These are phyloP conservation scores for Novumbra hubbsi DNA, from an alignment of 2,797 vertebrate species.

Conservation along the genomic window DNA sequence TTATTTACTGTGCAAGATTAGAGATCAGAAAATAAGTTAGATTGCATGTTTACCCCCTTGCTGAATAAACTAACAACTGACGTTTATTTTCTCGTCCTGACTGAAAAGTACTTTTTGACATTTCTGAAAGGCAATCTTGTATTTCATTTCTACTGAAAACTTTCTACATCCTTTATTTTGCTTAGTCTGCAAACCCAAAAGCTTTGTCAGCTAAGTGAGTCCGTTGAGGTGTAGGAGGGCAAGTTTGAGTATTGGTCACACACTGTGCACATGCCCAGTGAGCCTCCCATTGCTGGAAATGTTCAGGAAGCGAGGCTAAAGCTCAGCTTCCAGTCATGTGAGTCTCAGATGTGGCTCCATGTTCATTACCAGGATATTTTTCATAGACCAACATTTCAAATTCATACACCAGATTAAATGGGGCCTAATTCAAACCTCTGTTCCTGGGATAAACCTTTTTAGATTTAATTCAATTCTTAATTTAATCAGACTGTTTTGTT, in stretches of 20 bases:
- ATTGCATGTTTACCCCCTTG: no score
- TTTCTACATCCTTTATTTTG: neutral
- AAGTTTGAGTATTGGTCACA: constrained; percentile 1
- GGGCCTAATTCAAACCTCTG: constrained; percentile 50
- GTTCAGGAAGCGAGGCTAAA: constrained; percentile 16
- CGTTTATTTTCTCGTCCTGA: no score
- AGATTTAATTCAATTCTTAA: neutral
- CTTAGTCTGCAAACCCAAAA: neutral
- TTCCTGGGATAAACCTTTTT: constrained; percentile 23
- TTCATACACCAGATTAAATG: constrained; percentile 57
- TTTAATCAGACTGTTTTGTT: no score
- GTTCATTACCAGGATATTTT: constrained; percentile 68
- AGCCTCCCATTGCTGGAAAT: constrained; percentile 10
- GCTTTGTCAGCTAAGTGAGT: neutral
- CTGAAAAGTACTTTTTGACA: neutral
- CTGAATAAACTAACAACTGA: no score
- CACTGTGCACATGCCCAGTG: neutral
- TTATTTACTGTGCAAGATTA: no score
- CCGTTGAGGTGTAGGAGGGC: neutral
- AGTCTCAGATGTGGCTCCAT: constrained; percentile 59
- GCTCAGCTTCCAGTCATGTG: constrained; percentile 65
- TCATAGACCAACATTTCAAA: constrained; percentile 49
- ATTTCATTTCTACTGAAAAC: neutral
- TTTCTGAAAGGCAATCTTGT: neutral
- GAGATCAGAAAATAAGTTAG: no score